Base-by-base conservation (phyloP, 2,888 invertebrate genomes). In the Platerodrilus igneus region DNA sequence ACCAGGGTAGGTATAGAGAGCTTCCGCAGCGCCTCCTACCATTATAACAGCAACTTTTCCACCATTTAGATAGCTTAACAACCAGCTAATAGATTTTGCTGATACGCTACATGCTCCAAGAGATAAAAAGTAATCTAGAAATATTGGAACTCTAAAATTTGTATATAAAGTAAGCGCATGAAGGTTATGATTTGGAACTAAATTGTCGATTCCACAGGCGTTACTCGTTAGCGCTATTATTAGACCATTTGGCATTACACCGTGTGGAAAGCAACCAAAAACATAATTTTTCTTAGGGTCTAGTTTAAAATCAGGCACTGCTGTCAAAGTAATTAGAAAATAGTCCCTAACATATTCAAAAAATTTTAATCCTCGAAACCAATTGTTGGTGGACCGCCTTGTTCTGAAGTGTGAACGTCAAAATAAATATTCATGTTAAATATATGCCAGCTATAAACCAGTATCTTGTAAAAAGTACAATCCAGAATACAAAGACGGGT, bases 241-340 rank as follows among this genome's bases (percentile, higher is more conserved):
- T 1, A 82, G 78, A 1, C 94, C 92, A 14, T 82, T 77, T 30
- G 86, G 83, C 11, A 95, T 71, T 46, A 67, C 53, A 1, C 96
- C 96, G 67, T 97, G 96, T 0, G 96, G 96, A 66, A 90, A 94
- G 41, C 81, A 79, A 4, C 91, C 89, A 44, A 91, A 77, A 11
- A 95, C 71, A 62, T 95, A 95, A 67, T 91, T 91, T 54, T 73
- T 78, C 19, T 77, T 70, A 0, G 91, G 81, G 55, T 86, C 82
- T 36, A 96, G 62, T 2, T 94, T 87, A 0, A 74, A 78, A 0
- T 88, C 91, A 63, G 92, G 92, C 0, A 88, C 78, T 64, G 91
- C 90, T n/a, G n/a, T n/a, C 25, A 95, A 69, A 41, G 78, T 78
- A 13, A 90, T 71, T 0, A 96, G 95, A 59, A 94, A 96, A 63